These are phyloP conservation scores for Pseudois nayaur DNA, from an alignment of 2,113 vertebrate genomes.

Conservation along the genomic window DNA sequence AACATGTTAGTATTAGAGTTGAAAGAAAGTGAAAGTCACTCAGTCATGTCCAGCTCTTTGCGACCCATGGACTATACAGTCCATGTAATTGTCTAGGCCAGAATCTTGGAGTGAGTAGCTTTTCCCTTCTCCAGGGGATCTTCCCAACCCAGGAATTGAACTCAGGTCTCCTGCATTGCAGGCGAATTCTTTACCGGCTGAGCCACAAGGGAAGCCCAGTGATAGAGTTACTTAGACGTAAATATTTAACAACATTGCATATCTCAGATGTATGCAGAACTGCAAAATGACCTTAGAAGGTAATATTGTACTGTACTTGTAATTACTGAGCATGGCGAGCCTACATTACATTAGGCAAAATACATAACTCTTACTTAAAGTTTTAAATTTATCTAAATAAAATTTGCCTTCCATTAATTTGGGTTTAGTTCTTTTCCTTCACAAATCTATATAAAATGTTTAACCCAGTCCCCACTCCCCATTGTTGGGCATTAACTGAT, in stretches of 20 bases:
- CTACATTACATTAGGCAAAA: background rate
- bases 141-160: background rate
- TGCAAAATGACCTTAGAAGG: background rate
- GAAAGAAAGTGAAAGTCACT: background rate
- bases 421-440: background rate
- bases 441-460: background rate
- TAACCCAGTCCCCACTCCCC: background rate
- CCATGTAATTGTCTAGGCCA: background rate
- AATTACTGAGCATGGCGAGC: background rate
- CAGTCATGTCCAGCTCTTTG: background rate
- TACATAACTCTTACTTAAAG: background rate
- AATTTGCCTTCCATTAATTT: background rate
- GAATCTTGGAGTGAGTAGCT: background rate
- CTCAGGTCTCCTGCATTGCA: background rate
- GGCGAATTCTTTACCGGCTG: background rate
- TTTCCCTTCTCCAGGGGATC: background rate
- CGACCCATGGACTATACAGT: background rate
- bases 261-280: background rate
- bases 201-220: background rate
- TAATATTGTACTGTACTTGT: background rate
- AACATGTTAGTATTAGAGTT: background rate
- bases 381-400: background rate
- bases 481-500: background rate
- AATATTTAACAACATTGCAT: background rate
- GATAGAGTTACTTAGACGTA: background rate